Percentiles rank a stretch among this genome's conserved stretches.
Conservation (phyloP, 2,888 invertebrate species). For the Myopa tessellatipennis region DNA sequence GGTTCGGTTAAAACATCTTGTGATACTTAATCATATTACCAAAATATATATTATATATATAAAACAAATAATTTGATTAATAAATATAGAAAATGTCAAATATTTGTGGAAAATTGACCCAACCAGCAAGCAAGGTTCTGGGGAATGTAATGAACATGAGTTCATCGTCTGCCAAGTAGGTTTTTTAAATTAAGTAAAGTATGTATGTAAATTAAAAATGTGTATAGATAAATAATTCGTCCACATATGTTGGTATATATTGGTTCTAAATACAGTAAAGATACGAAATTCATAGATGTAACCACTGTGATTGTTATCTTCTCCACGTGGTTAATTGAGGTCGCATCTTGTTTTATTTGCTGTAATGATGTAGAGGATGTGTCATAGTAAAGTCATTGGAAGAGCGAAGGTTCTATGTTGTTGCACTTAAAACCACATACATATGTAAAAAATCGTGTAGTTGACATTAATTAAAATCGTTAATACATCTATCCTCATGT, state of each 20-base stretch:
- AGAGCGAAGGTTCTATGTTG: conserved; percentile 31
- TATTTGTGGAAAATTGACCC: conserved; percentile 50
- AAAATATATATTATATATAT: neutral
- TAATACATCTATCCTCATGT: neutral
- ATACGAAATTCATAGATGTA: neutral
- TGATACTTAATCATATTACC: too few relatives aligned
- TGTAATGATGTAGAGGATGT: neutral
- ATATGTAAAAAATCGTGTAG: neutral
- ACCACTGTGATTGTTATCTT: neutral
- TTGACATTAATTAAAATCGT: conserved; percentile 17
- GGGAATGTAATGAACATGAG: conserved; percentile 47
- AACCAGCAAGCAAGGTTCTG: conserved; percentile 51
- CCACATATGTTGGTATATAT: neutral
- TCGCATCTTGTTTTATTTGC: neutral
- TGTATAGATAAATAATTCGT: neutral
- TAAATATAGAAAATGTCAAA: conserved; percentile 48
- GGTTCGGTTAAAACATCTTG: too few relatives aligned
- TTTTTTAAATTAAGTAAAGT: conserved; percentile 24
- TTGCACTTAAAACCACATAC: neutral
- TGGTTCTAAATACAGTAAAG: neutral
- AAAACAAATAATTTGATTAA: neutral
- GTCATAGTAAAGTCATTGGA: conserved; percentile 47
- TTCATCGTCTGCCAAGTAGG: conserved; percentile 51
- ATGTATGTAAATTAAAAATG: conserved; percentile 7
- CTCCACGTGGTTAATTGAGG: conserved; percentile 13